Evolutionary conservation across 2,888 invertebrate species (phyloP).

Genomic region (Apamea crenata): DNA sequence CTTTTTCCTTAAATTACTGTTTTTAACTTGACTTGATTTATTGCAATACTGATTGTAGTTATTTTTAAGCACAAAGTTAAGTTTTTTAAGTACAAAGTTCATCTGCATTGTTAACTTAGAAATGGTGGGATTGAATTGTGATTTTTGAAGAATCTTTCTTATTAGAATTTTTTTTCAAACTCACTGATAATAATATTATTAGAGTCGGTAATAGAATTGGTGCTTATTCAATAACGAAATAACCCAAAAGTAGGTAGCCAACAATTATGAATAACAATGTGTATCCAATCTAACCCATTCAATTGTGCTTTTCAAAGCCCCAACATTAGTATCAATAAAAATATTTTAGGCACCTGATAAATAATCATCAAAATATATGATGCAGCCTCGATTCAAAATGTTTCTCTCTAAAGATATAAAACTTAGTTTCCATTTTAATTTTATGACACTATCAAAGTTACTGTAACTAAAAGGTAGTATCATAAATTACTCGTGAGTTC

Average conservation of each 20-base stretch:
- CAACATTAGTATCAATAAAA: slow-evolving; percentile 58
- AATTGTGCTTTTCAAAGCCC: slow-evolving; percentile 19
- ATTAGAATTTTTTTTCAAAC: not conserved
- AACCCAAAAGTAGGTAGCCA: not conserved
- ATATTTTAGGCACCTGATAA: slow-evolving; percentile 64
- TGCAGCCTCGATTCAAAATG: slow-evolving; percentile 55
- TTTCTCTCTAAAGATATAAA: slow-evolving; percentile 68
- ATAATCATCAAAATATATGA: slow-evolving; percentile 65
- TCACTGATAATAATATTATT: not conserved
- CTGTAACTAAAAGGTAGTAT: slow-evolving; percentile 62
- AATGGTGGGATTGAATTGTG: not conserved
- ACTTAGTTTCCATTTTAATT: slow-evolving; percentile 69
- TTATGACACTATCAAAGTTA: slow-evolving; percentile 69
- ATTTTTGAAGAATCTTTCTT: not conserved
- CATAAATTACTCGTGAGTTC: slow-evolving; percentile 62
- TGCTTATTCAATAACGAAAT: not conserved
- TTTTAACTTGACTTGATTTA: not conserved
- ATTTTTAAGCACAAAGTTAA: not conserved
- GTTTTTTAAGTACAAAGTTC: not conserved
- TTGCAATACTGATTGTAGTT: not conserved
- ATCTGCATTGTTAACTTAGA: not conserved
- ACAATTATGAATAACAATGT: slow-evolving; percentile 2
- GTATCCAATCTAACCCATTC: not conserved
- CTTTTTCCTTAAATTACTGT: not conserved
- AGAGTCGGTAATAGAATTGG: not conserved